phyloP scores from a whole-genome alignment of 37 sponge, comb jelly and placozoan species.

The Theonella swinhoei region DNA sequence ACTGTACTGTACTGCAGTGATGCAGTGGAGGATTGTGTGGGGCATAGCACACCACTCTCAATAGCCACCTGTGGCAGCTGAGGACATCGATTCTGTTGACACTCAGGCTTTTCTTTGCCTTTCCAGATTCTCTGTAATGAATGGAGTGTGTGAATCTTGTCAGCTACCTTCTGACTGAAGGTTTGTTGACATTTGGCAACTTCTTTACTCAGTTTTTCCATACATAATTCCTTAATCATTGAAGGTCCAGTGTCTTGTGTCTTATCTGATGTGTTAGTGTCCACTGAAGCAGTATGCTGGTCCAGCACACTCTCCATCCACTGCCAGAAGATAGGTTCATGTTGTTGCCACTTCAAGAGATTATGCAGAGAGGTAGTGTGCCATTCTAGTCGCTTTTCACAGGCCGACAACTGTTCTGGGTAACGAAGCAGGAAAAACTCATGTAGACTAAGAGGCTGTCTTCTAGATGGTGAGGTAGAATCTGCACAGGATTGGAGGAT shows the following conservation, averaged over 20 bases:
- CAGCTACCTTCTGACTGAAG: too few relatives aligned
- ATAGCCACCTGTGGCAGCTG: too few relatives aligned
- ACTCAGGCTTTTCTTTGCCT: too few relatives aligned
- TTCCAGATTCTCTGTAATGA: too few relatives aligned
- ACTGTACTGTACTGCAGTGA: too few relatives aligned
- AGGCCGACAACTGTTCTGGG: constrained; percentile 40
- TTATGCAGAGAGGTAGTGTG: constrained; percentile 20
- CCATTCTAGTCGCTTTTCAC: constrained; percentile 17
- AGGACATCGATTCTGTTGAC: too few relatives aligned
- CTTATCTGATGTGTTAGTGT: neutral
- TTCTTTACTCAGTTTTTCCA: neutral
- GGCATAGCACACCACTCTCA: neutral
- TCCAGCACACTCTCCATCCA: constrained; percentile 80
- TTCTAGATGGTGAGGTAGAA: neutral
- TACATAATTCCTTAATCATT: neutral
- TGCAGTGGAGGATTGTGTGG: too few relatives aligned
- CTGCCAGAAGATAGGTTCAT: constrained; percentile 63
- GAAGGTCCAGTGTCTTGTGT: neutral
- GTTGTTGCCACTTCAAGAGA: constrained; percentile 40
- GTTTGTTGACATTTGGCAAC: neutral
- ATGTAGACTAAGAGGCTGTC: constrained; percentile 18
- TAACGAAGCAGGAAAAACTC: constrained; percentile 44
- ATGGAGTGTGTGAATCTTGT: too few relatives aligned
- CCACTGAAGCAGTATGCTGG: neutral
- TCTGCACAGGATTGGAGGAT: neutral